Evolutionary conservation across 2,113 vertebrate species (phyloP), one percentile per base, ranked within the genome.

Genomic region (Platysteira castanea): DNA sequence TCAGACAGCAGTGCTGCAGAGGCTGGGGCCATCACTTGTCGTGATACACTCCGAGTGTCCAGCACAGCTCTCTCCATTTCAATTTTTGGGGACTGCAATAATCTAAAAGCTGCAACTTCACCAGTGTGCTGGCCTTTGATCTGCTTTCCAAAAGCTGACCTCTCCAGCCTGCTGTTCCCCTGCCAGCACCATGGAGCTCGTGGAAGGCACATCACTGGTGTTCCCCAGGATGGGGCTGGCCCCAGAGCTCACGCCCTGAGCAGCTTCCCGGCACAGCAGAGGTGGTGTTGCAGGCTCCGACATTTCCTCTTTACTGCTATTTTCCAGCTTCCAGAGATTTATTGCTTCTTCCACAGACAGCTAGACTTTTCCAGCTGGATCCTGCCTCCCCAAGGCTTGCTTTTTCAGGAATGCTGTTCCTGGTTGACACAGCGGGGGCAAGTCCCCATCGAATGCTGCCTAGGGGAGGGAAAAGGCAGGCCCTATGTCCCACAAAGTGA

Each of bases 291-390:
- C 64, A 54, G 49, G 65, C 91, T 84, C 76, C 3, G 0, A 5
- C 1, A 0, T 57, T 95, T 96, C 96, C 95, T 95, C 87, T 53
- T 79, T 31, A 78, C 84, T 1, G 41, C 69, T 76, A 2, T 78
- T 95, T 93, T 95, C 91, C 95, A 96, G 87, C 89, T 93, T 76
- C 61, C 84, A 81, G 81, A 96, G 81, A 96, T 97, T 94, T 97
- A 97, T 50, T 93, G 94, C 91, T 84, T 75, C 87, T 96, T 91
- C 69, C 87, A 67, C 84, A 93, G 89, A 33, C 64, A 89, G 86
- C 35, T 53, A 95, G 94, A 63, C 73, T 89, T 86, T 92, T 97
- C 91, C 93, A 96, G 96, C 89, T 94, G 95, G 73, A 95, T 95
- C 91, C 74, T 68, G 89, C 89, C 81, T 73, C 68, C 61, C 60